phyloP scores from a whole-genome alignment of 2,797 vertebrate species.

The Novumbra hubbsi region DNA sequence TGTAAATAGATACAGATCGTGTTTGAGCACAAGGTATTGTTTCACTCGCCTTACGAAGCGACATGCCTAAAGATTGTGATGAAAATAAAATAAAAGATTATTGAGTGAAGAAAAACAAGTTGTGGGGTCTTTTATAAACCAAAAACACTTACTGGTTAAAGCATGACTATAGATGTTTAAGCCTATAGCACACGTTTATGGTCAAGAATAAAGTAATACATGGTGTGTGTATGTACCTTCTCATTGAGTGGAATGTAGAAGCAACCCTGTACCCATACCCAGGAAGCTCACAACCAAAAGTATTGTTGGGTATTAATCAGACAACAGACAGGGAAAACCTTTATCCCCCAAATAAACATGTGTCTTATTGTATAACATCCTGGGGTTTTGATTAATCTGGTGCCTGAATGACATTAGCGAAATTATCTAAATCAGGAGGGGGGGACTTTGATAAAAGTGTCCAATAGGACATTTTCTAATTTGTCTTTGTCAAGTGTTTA shows the following conservation, averaged over 20 bases:
- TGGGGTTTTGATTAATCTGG: neutral
- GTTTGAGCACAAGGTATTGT: neutral
- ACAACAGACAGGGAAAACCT: neutral
- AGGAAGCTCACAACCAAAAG: neutral
- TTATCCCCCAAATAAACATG: neutral
- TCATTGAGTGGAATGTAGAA: neutral
- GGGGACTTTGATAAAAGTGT: neutral
- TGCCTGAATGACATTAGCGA: neutral
- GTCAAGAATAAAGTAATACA: too few species aligned
- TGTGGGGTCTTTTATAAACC: neutral
- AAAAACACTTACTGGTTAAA: neutral
- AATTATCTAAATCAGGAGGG: neutral
- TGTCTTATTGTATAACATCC: neutral
- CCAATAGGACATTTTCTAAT: neutral
- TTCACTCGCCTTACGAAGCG: conserved; percentile 6
- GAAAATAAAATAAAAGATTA: neutral
- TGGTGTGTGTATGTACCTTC: neutral
- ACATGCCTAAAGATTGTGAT: neutral
- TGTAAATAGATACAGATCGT: neutral
- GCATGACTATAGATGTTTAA: neutral
- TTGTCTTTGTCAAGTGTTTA: neutral
- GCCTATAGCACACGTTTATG: neutral
- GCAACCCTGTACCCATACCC: neutral
- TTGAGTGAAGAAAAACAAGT: neutral
- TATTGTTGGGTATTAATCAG: neutral